Evolutionary conservation across 2,888 invertebrate genomes (phyloP), one percentile per base, ranked within the genome.

Genomic region (Plagiodera versicolora): DNA sequence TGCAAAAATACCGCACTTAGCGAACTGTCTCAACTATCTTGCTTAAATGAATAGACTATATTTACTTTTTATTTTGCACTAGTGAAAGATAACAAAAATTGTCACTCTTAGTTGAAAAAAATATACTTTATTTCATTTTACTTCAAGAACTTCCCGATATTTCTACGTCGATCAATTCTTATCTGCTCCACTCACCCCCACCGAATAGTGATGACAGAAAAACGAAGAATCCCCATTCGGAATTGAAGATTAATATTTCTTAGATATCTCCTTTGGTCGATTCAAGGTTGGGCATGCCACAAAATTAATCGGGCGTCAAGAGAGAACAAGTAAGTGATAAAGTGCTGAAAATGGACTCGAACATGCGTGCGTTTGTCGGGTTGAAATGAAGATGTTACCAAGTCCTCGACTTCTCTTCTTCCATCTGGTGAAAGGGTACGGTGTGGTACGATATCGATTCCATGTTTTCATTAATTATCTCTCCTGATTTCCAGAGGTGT

Each of bases 261-360:
- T 64, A 74, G 75, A 74, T 75, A 77, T 75, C 75, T 75, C 72
- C 71, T 68, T 70, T 71, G 72, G 72, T 70, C 70, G 72, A 72
- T 75, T 68, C 74, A 72, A 75, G 76, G 74, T 69, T 75, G 75
- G 75, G 75, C 78, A 79, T 79, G 79, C 79, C 77, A 79, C 76
- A 79, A 79, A 80, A 81, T 81, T 80, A 81, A 81, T 81, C 78
- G 79, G 74, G 74, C 76, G 80, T 80, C 80, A 80, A 74, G 75
- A 74, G 73, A 70, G 79, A 80, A 80, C 80, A 80, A 79, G 78
- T 74, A 77, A 76, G 79, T 79, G 79, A 80, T 80, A 80, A 80
- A 80, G 77, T 79, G 79, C 77, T 78, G 76, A 78, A 79, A 79
- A 78, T 75, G 78, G 77, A 77, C 76, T 75, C 73, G 74, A 76